Base-by-base conservation (phyloP, 1,140 invertebrate species). In the Latrodectus geometricus region DNA sequence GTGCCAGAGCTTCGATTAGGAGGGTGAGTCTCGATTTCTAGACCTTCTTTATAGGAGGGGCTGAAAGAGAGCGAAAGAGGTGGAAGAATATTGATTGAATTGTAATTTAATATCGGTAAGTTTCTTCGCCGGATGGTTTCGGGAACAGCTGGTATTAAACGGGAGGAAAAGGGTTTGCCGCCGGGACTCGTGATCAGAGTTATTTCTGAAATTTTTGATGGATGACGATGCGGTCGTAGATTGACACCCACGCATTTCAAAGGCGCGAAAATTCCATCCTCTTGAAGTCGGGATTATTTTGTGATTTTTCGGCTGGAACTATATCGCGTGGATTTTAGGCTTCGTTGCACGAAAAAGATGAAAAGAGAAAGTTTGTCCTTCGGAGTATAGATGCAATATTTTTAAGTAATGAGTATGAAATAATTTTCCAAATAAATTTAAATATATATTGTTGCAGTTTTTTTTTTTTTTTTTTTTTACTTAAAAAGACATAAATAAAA, bases 21-120 rank as follows among this genome's bases (percentile, higher is more conserved):
- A 20, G 73, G 20, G 35, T 48, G 14, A 83, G 35, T 35, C 72
- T 83, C 56, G n/a, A 11, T 21, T 69, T 9, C 52, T 35, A 68
- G 17, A 20, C 52, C 79, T 14, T 17, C 69, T n/a, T 73, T 35
- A 35, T 35, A 35, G 35, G 35, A 35, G 35, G 35, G 35, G 35
- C 15, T 56, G 48, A 68, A 68, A 35, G 35, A 35, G 35, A 35
- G 35, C 35, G 72, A 74, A 61, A 14, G 11, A 23, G 74, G 78
- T n/a, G 48, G 81, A 84, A 65, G 83, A 77, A 54, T 85, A 85
- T 85, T 85, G 83, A 85, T 85, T 77, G 83, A 70, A 85, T 61
- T 70, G 83, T 85, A 85, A 85, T 85, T 85, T 76, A 85, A 85
- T 85, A 85, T 85, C 74, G 83, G 74, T 85, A 61, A 85, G 74